These are phyloP conservation scores for Aulostomus chinensis DNA, from an alignment of 2,797 vertebrate genomes.

Conservation along the genomic window DNA sequence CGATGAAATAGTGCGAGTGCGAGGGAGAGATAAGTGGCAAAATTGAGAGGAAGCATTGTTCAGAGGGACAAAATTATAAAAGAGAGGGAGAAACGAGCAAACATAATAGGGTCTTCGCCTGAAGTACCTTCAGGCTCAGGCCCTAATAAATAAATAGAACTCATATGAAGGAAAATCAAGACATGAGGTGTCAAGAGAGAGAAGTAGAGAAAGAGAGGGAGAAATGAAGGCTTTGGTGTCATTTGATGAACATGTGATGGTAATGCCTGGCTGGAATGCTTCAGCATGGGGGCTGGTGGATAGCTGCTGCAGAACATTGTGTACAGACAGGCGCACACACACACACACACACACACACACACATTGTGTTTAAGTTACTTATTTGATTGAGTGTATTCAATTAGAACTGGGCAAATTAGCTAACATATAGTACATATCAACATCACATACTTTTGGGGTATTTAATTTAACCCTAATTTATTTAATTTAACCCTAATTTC, in stretches of 20 bases:
- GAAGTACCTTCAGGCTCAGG: no score
- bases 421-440: no score
- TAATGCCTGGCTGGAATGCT: conserved; percentile 36
- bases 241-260: conserved; percentile 44
- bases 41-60: conserved; percentile 62
- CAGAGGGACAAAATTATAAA: conserved; percentile 42
- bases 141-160: conserved; percentile 31
- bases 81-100: conserved; percentile 11
- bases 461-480: no score
- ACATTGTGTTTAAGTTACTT: no score
- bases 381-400: no score
- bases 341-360: conserved; percentile 8
- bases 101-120: no score
- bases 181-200: no score
- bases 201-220: conserved; percentile 11
- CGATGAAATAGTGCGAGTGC: conserved; percentile 51
- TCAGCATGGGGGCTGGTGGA: conserved; percentile 54
- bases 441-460: no score
- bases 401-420: no score
- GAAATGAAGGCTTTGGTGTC: conserved; percentile 25
- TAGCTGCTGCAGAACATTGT: conserved; percentile 65
- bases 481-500: no score
- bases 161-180: conserved; percentile 20
- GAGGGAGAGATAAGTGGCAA: conserved; percentile 61
- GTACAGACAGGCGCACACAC: conserved; percentile 24